phyloP scores from a whole-genome alignment of 2,113 vertebrate species.

The Zapornia atra region DNA sequence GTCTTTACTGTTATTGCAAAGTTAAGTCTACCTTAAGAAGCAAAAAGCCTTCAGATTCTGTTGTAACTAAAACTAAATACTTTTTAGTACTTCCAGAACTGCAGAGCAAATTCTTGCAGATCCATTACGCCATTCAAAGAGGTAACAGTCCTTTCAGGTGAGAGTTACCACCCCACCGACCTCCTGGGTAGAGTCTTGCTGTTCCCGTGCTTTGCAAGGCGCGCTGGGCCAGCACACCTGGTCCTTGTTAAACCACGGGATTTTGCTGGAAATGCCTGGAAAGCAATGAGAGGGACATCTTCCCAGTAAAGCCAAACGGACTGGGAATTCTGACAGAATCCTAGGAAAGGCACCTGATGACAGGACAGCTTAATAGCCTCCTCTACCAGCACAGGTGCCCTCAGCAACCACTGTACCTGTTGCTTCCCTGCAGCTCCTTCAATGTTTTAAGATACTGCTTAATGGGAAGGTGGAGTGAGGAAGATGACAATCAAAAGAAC shows the following conservation, averaged over 20 bases:
- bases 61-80: background rate
- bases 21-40: background rate
- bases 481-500: background rate
- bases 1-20: background rate
- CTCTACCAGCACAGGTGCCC: background rate
- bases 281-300: background rate
- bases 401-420: background rate
- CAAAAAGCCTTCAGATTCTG: background rate
- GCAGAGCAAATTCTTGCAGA: background rate
- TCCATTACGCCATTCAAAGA: background rate
- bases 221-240: accelerated
- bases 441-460: background rate
- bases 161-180: background rate
- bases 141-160: background rate
- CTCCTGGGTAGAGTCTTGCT: background rate
- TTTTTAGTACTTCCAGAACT: background rate
- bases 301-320: background rate
- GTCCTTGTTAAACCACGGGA: background rate
- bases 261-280: background rate
- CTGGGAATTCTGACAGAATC: background rate
- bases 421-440: background rate
- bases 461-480: background rate
- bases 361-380: background rate
- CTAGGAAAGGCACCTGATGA: background rate
- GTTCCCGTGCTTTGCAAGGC: background rate